Base-by-base conservation (phyloP, 2,113 vertebrate species). In the Neogale vison region DNA sequence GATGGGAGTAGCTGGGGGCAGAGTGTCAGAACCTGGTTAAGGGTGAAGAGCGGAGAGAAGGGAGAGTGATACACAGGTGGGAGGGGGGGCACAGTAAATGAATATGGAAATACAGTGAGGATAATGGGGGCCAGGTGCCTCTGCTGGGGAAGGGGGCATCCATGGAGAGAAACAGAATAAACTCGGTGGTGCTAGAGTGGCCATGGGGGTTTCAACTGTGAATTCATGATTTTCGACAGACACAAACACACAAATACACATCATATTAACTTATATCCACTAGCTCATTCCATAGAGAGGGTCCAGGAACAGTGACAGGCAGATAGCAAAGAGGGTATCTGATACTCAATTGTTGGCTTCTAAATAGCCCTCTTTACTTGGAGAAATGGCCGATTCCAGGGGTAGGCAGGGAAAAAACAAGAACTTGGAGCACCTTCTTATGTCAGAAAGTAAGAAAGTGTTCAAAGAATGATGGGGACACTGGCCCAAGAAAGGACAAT, bases 181-280 rank as follows among this genome's bases (percentile, higher is more conserved):
- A 74, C 18, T 50, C 6, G 17, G 52, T 4, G n/a, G 45, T n/a
- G 7, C 72, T 20, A 24, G 11, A 29, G 34, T 74, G 39, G 65
- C 59, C 42, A 90, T 4, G 57, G 21, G 71, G 36, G 50, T 11
- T 34, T 0, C 6, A 3, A 3, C 12, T 74, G 31, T 34, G 59
- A 82, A 72, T 15, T 57, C 47, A 34, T n/a, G 71, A 45, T 52
- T 96, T 86, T 23, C 63, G 77, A 47, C 34, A 34, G 2, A 20
- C 61, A 71, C 31, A 59, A 14, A 65, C 1, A 80, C 10, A 50
- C 39, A 74, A 90, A 47, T 15, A 34, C 10, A 29, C 15, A 10
- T 50, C 31, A 45, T 1, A 4, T 12, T 18, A 0, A 1, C 15
- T 67, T 15, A 3, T 1, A n/a, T 6, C 34, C 69, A 88, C 29